Conservation (phyloP, 2,888 invertebrate species). For the Eupithecia subfuscata region DNA sequence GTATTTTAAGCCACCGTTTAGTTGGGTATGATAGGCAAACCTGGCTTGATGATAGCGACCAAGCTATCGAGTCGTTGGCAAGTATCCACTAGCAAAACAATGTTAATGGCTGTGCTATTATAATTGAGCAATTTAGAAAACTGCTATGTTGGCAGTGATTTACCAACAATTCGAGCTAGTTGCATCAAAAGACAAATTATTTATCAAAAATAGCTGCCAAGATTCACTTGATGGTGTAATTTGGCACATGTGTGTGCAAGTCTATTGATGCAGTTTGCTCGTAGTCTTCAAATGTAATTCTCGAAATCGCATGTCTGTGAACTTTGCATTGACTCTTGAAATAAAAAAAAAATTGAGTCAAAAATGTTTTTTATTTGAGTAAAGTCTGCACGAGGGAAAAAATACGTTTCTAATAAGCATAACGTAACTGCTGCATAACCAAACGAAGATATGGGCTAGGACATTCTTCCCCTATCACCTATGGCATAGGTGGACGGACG, state of each 20-base stretch:
- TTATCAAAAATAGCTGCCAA: slow-evolving; percentile 21
- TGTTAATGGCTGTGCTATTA: slow-evolving; percentile 74
- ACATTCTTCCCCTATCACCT: background rate
- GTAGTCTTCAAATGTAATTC: slow-evolving; percentile 60
- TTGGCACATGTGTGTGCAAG: slow-evolving; percentile 8
- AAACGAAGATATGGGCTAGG: background rate
- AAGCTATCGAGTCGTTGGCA: slow-evolving; percentile 57
- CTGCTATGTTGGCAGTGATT: slow-evolving; percentile 48
- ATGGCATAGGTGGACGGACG: no score
- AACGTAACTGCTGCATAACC: background rate
- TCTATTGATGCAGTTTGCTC: slow-evolving; percentile 56
- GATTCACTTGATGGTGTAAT: slow-evolving; percentile 24
- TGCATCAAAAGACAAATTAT: slow-evolving; percentile 50
- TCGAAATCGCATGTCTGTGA: slow-evolving; percentile 68
- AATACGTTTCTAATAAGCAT: background rate
- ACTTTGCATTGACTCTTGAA: slow-evolving; percentile 70
- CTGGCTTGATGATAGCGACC: slow-evolving; percentile 41
- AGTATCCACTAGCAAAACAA: slow-evolving; percentile 58
- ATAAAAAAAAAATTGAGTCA: slow-evolving; percentile 68
- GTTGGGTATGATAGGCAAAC: slow-evolving; percentile 53
- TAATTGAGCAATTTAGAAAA: slow-evolving; percentile 56
- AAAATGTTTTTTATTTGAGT: slow-evolving; percentile 40
- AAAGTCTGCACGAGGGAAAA: background rate
- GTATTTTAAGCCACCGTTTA: slow-evolving; percentile 66
- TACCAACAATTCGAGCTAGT: slow-evolving; percentile 50